Base-by-base conservation (phyloP, 2,888 invertebrate species). In the Thelaira solivaga region DNA sequence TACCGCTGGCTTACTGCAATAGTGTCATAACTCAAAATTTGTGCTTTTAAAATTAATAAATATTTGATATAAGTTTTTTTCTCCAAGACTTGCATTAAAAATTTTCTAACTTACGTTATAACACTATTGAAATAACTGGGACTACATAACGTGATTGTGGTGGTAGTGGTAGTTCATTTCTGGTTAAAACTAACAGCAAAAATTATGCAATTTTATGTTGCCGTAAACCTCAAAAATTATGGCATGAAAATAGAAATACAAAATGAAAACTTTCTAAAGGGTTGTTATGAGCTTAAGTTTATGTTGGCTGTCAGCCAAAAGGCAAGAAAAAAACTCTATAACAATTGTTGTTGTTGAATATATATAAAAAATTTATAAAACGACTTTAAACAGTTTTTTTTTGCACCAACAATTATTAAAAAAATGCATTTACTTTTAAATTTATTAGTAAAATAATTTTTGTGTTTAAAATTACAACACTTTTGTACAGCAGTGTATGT, bases 191-290 rank as follows among this genome's bases (percentile, higher is more conserved):
- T 36, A 57, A 49, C 57, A 65, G 41, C 41, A 65, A 57, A 59
- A 57, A 49, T 47, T 69, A 39, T 59, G 49, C 51, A 69, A 43
- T 57, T 49, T 31, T 64, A 51, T 76, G 69, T 29, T 76, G 64
- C 69, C 49, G 71, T 61, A 69, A 79, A 72, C 71, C 75, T 55
- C 71, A 75, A 41, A 61, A 61, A 68, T 26, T 39, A 39, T 64
- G 31, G 13, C 11, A 80, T 73, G 73, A 79, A 77, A 80, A 81
- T 81, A 11, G 5, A 6, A n/a, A n/a, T n/a, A n/a, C n/a, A n/a
- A n/a, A n/a, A n/a, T n/a, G n/a, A 43, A 57, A 47, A 65, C 20
- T 53, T 57, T 68, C 4, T n/a, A 18, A 18, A 26, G 34, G 67
- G 26, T 18, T 59, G 55, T 13, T 75, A 41, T 43, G 13, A 1